A percentile compares a stretch with the other conserved stretches of the same genome.
phyloP scores from a whole-genome alignment of 2,888 invertebrate genomes.

The Cecidostiba fungosa region DNA sequence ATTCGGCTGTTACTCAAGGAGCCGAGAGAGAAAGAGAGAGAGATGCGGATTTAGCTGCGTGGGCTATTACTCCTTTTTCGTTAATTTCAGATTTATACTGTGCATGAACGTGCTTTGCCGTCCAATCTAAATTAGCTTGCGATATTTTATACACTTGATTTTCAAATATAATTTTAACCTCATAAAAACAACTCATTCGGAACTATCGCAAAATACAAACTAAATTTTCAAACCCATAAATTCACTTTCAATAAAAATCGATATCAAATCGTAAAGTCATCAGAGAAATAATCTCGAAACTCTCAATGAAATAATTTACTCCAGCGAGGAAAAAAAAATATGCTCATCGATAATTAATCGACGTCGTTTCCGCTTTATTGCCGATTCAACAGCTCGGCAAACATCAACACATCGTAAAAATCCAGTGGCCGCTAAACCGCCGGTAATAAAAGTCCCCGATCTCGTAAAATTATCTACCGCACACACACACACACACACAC shows the following conservation, averaged over 20 bases:
- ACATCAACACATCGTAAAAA: slow-evolving; percentile 32
- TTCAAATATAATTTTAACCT: too few relatives aligned
- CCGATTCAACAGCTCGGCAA: slow-evolving; percentile 60
- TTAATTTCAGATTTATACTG: background rate
- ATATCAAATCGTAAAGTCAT: too few relatives aligned
- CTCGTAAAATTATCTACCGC: slow-evolving; percentile 32
- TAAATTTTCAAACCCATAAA: background rate
- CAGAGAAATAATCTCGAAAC: too few relatives aligned
- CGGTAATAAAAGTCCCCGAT: slow-evolving; percentile 39
- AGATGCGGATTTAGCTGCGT: background rate
- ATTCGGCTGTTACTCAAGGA: slow-evolving; percentile 48
- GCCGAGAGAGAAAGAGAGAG: background rate
- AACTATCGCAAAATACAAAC: too few relatives aligned
- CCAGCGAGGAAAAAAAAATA: background rate
- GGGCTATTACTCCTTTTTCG: background rate
- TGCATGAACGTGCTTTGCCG: too few relatives aligned
- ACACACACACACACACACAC: slow-evolving; percentile 2
- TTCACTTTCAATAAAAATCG: background rate
- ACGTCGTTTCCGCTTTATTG: slow-evolving; percentile 21
- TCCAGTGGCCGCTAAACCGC: slow-evolving; percentile 22
- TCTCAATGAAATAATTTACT: background rate
- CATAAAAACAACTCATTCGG: too few relatives aligned
- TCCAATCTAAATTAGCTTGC: too few relatives aligned
- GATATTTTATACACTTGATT: too few relatives aligned
- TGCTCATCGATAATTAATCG: slow-evolving; percentile 15